These are phyloP conservation scores for Mylabris phalerata DNA, from an alignment of 1,140 invertebrate genomes.

Conservation along the genomic window DNA sequence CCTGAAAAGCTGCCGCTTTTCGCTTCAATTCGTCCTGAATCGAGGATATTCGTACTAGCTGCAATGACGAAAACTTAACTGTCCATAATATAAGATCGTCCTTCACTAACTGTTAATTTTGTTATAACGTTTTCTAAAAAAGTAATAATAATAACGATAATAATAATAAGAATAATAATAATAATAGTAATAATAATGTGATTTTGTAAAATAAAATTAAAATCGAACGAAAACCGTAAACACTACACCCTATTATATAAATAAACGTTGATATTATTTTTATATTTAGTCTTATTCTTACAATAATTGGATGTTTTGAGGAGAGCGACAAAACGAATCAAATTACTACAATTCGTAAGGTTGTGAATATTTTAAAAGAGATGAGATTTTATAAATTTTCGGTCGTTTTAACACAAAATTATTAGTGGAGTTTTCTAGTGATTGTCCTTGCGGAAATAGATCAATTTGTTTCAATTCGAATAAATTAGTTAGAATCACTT, in stretches of 20 bases:
- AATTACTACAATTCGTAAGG: no score
- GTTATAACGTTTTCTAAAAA: not conserved
- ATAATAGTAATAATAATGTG: not conserved
- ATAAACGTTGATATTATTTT: not conserved
- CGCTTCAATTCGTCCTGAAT: constrained; percentile 1
- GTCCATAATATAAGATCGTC: constrained; percentile 27
- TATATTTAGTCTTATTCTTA: no score
- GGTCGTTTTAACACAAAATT: no score
- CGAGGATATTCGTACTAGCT: constrained; percentile 10
- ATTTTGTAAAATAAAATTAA: not conserved
- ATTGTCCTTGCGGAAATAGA: no score
- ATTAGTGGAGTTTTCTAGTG: no score
- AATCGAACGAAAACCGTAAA: not conserved
- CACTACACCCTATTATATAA: not conserved
- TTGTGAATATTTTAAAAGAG: no score
- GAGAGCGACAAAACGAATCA: no score
- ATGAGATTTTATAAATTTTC: no score
- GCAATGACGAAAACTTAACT: constrained; percentile 22
- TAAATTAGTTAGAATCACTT: no score
- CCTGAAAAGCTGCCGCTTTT: constrained; percentile 3
- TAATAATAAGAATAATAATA: not conserved
- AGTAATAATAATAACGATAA: not conserved
- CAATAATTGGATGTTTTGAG: no score
- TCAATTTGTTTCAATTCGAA: no score
- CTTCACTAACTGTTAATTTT: constrained; percentile 3